Conservation (phyloP, 2,888 invertebrate genomes). For the Monochamus alternatus region DNA sequence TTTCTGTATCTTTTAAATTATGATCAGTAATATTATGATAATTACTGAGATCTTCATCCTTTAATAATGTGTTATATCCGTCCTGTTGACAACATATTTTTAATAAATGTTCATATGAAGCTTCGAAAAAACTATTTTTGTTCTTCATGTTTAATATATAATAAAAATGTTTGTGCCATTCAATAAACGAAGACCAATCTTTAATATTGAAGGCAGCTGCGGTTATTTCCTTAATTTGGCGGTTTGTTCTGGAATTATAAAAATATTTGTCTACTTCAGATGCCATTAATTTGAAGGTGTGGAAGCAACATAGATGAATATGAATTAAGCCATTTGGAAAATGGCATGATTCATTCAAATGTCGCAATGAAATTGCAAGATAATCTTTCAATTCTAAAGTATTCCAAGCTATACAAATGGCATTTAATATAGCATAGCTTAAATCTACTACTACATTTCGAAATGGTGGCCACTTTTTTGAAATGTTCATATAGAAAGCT, state of each 20-base stretch:
- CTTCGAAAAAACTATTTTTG: constrained; percentile 6
- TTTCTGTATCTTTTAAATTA: neutral
- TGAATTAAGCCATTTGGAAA: constrained; percentile 5
- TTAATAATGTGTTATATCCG: neutral
- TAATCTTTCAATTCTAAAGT: constrained; percentile 13
- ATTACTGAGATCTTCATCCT: neutral
- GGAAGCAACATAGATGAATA: constrained; percentile 30
- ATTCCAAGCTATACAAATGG: constrained; percentile 23
- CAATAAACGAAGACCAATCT: constrained; percentile 22
- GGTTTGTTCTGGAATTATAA: constrained; percentile 8
- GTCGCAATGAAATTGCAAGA: neutral
- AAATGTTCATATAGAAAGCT: neutral
- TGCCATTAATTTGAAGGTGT: constrained; percentile 36
- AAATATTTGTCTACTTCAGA: constrained; percentile 28
- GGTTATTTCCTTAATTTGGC: constrained; percentile 26
- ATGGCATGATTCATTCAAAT: neutral
- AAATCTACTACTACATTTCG: neutral
- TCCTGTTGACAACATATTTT: constrained; percentile 25
- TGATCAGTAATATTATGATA: neutral
- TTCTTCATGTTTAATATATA: constrained; percentile 8
- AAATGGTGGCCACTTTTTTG: constrained; percentile 18
- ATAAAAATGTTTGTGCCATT: constrained; percentile 25
- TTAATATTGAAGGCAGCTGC: constrained; percentile 27
- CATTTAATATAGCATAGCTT: constrained; percentile 17
- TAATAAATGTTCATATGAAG: neutral